Conservation (phyloP, 2,888 invertebrate genomes). For the Macrophya annulata region DNA sequence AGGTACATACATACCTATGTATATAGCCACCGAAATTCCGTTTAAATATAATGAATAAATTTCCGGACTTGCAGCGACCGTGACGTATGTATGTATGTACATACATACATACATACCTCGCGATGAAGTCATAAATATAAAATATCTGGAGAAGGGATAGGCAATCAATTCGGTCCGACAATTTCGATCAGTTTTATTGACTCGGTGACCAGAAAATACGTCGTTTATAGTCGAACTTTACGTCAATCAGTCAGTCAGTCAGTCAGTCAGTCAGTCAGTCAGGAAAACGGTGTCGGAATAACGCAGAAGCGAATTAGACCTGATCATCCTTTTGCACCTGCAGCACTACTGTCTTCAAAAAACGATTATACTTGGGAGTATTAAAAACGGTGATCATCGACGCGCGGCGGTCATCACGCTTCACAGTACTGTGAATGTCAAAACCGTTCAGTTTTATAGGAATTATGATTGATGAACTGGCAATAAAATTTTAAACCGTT, state of each 20-base stretch:
- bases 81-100: too few species aligned
- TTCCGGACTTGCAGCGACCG: neutral
- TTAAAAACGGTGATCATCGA: neutral
- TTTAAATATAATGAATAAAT: neutral
- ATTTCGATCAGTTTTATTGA: conserved; percentile 27
- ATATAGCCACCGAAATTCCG: neutral
- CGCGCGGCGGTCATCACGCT: conserved; percentile 31
- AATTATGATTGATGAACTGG: neutral
- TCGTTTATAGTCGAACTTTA: neutral
- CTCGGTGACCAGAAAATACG: neutral
- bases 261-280: neutral
- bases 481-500: neutral
- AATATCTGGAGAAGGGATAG: neutral
- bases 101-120: too few species aligned
- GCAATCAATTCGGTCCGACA: conserved; percentile 1
- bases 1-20: too few species aligned
- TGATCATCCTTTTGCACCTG: neutral
- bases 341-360: neutral
- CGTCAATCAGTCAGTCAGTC: neutral
- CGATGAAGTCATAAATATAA: neutral
- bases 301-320: neutral
- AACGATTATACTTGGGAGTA: neutral
- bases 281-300: neutral
- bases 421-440: neutral
- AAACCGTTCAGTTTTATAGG: neutral